phyloP scores from a whole-genome alignment of 2,113 vertebrate genomes.

The Pyxicephalus adspersus region DNA sequence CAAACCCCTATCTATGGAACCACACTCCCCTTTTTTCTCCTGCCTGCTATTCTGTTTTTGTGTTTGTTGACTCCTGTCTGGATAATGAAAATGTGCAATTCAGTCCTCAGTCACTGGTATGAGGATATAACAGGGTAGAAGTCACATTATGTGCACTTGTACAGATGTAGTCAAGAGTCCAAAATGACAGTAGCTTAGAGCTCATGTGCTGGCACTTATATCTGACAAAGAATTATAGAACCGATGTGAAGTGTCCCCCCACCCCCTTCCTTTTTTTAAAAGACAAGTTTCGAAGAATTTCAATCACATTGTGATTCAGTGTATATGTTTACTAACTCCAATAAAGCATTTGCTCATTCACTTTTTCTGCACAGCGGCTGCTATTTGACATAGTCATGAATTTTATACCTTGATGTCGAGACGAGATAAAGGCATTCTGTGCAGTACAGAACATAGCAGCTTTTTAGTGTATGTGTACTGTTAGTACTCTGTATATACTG shows the following conservation, averaged over 20 bases:
- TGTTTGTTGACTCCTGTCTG: constrained; percentile 84
- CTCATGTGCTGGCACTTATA: constrained; percentile 79
- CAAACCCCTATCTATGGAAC: constrained; percentile 27
- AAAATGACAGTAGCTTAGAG: constrained; percentile 76
- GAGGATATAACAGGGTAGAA: constrained; percentile 87
- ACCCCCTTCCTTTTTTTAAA: constrained; percentile 70
- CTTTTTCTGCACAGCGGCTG: constrained; percentile 69
- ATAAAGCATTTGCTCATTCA: constrained; percentile 83
- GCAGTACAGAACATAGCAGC: constrained; percentile 50
- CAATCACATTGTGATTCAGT: constrained; percentile 84
- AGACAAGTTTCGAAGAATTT: constrained; percentile 61
- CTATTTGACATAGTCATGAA: constrained; percentile 55
- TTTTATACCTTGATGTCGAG: constrained; percentile 56
- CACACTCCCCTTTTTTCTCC: constrained; percentile 28
- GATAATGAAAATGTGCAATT: constrained; percentile 85
- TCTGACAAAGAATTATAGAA: constrained; percentile 65
- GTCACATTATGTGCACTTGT: constrained; percentile 82
- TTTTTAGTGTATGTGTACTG: constrained; percentile 63
- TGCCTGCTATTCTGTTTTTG: constrained; percentile 76
- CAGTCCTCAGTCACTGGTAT: constrained; percentile 81
- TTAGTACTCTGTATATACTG: constrained; percentile 80
- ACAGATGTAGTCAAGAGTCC: constrained; percentile 86
- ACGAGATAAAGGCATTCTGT: constrained; percentile 18
- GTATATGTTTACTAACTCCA: constrained; percentile 86
- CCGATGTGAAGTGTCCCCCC: constrained; percentile 75